A percentile compares a stretch with the other conserved stretches of the same genome.
phyloP scores from a whole-genome alignment of 2,113 vertebrate genomes.

The Gymnarchus niloticus region DNA sequence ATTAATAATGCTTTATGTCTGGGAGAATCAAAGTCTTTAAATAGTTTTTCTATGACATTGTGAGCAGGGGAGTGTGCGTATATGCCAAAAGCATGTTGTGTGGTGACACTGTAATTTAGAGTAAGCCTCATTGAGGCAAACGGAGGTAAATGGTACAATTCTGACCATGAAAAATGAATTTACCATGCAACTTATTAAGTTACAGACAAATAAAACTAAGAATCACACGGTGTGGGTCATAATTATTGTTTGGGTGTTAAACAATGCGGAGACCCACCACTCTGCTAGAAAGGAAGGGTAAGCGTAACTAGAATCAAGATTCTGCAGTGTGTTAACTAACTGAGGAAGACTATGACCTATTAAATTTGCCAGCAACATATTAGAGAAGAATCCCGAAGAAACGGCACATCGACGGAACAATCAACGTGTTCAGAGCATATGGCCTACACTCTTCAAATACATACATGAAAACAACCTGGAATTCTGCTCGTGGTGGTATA shows the following conservation, averaged over 20 bases:
- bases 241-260: background rate
- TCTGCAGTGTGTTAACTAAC: background rate
- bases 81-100: background rate
- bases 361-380: background rate
- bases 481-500: background rate
- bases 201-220: background rate
- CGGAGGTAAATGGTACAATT: background rate
- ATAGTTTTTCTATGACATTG: slow-evolving; percentile 7
- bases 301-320: background rate
- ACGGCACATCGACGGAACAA: background rate
- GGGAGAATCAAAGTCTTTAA: background rate
- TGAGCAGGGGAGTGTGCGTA: background rate
- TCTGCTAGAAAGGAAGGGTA: background rate
- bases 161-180: background rate
- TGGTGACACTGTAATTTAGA: background rate
- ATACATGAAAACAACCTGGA: background rate
- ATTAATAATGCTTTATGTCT: slow-evolving; percentile 3
- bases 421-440: background rate
- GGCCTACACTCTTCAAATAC: background rate
- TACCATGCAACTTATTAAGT: background rate
- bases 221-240: background rate
- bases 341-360: too few species aligned
- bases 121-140: background rate
- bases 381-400: background rate
- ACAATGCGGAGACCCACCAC: background rate